phyloP scores from a whole-genome alignment of 2,797 vertebrate species.

The Melanotaenia pygmaea region DNA sequence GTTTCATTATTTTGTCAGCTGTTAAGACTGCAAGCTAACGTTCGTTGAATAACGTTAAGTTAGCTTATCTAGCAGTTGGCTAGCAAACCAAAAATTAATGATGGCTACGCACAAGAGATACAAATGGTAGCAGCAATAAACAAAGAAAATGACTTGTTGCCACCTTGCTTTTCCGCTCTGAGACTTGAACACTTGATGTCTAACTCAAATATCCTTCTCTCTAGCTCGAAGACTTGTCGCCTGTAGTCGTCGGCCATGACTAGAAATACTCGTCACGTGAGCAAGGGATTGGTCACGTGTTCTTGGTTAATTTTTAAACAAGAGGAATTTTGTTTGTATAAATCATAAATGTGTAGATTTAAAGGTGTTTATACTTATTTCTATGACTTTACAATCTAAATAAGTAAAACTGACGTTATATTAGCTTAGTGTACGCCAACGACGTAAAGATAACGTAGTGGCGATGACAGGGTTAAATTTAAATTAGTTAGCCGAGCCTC shows the following conservation, averaged over 20 bases:
- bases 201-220: constrained; percentile 87
- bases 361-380: background rate
- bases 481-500: constrained; percentile 65
- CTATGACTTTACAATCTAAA: background rate
- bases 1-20: constrained; percentile 56
- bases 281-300: constrained; percentile 74
- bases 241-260: constrained; percentile 89
- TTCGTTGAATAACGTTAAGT: constrained; percentile 46
- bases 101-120: background rate
- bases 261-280: constrained; percentile 81
- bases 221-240: constrained; percentile 86
- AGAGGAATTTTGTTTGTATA: background rate
- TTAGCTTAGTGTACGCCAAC: background rate
- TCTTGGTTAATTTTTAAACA: background rate
- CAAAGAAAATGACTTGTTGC: background rate
- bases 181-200: constrained; percentile 85
- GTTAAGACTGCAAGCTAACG: constrained; percentile 67
- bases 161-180: constrained; percentile 85
- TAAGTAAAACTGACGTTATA: too few species aligned
- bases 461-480: constrained; percentile 67
- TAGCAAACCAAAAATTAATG: constrained; percentile 33
- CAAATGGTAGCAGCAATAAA: background rate
- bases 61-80: constrained; percentile 61
- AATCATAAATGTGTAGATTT: background rate
- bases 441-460: background rate